Evolutionary conservation across 2,113 vertebrate species (phyloP).

Genomic region (Tachuris rubrigastra): DNA sequence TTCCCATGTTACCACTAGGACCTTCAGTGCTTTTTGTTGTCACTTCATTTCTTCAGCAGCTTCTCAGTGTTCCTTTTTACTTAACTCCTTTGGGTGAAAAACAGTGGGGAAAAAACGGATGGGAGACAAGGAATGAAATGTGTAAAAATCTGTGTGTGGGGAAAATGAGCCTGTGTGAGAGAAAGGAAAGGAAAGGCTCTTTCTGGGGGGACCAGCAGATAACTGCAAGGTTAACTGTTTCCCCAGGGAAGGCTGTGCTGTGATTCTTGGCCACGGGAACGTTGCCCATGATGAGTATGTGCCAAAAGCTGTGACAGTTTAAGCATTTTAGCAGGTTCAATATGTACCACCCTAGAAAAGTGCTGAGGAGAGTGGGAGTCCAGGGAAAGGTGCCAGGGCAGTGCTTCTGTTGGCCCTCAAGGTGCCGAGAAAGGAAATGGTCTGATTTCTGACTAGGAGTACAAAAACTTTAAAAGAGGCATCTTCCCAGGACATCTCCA

Average conservation of each 20-base stretch:
- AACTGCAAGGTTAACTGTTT: neutral
- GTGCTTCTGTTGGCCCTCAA: neutral
- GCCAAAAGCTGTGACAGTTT: slow-evolving; percentile 6
- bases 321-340: slow-evolving; percentile 18
- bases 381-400: neutral
- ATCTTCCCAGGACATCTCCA: neutral
- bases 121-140: neutral
- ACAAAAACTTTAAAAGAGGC: neutral
- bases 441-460: neutral
- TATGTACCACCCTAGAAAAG: neutral
- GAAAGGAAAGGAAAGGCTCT: neutral
- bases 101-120: neutral
- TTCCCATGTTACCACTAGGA: neutral
- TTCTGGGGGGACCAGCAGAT: neutral
- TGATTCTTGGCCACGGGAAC: neutral
- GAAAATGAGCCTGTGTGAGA: neutral
- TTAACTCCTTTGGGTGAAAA: neutral
- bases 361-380: neutral
- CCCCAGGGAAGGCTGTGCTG: neutral
- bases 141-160: neutral
- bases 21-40: neutral
- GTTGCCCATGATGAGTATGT: neutral
- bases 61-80: neutral
- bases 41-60: neutral
- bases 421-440: neutral